These are phyloP conservation scores for Ictalurus furcatus DNA, from an alignment of 2,113 vertebrate genomes.

Conservation along the genomic window DNA sequence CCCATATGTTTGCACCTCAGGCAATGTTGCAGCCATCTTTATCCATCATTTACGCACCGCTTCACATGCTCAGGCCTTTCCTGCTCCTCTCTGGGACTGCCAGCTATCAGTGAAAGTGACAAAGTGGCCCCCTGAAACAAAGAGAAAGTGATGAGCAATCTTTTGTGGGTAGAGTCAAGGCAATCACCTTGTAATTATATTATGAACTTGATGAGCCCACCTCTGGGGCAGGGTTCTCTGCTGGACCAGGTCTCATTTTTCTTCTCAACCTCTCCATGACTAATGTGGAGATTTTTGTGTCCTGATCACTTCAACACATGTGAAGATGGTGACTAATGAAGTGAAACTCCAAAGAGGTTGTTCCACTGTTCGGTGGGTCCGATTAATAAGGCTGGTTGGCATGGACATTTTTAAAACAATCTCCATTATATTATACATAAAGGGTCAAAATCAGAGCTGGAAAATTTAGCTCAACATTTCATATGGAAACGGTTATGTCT, in stretches of 20 bases:
- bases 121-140: conserved; percentile 32
- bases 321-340: conserved; percentile 23
- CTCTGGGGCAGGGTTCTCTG: conserved; percentile 48
- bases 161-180: conserved; percentile 43
- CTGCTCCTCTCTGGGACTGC: conserved; percentile 30
- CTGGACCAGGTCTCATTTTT: conserved; percentile 41
- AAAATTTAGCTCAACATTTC: neutral
- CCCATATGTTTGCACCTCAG: conserved; percentile 39
- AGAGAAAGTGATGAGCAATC: conserved; percentile 39
- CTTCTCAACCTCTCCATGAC: conserved; percentile 50
- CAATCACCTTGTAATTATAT: conserved; percentile 56
- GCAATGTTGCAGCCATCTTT: conserved; percentile 40
- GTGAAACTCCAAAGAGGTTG: neutral
- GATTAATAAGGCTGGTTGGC: neutral
- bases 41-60: conserved; percentile 57
- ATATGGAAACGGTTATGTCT: neutral
- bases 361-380: neutral
- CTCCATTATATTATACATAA: neutral
- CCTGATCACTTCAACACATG: conserved; percentile 40
- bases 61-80: conserved; percentile 35
- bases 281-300: conserved; percentile 43
- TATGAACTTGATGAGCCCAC: conserved; percentile 57
- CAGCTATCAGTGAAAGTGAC: conserved; percentile 48
- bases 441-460: neutral
- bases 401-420: neutral